phyloP scores from a whole-genome alignment of 2,888 invertebrate genomes.

The Pseudococcus jackbeardsleyi region DNA sequence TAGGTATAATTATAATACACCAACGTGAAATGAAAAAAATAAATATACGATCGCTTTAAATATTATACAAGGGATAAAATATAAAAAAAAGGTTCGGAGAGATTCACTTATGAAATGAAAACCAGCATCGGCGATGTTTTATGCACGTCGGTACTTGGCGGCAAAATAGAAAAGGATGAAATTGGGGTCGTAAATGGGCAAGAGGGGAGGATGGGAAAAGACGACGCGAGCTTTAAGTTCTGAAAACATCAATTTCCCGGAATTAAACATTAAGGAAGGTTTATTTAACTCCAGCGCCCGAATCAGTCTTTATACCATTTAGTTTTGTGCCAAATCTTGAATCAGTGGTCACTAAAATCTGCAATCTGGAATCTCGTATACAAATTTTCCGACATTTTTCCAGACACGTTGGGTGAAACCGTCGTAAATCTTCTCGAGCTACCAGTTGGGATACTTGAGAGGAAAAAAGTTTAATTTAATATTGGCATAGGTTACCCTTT shows the following conservation, averaged over 20 bases:
- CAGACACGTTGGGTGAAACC: background rate
- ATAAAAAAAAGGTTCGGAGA: background rate
- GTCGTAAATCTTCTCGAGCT: background rate
- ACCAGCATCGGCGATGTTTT: background rate
- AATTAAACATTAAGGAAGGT: conserved; percentile 47
- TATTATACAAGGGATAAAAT: background rate
- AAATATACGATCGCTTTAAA: background rate
- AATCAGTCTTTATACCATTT: conserved; percentile 46
- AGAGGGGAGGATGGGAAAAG: no score
- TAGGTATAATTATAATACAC: background rate
- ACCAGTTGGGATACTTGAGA: background rate
- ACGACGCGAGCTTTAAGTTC: conserved; percentile 18
- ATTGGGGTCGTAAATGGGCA: conserved; percentile 16
- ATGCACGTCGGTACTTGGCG: conserved; percentile 34
- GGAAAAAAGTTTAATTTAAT: conserved; percentile 26
- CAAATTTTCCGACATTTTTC: background rate
- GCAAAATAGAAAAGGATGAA: conserved; percentile 35
- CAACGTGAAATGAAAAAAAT: background rate
- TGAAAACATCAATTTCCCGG: conserved; percentile 44
- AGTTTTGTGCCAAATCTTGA: conserved; percentile 44
- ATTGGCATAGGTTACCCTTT: conserved; percentile 31
- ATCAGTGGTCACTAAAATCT: conserved; percentile 8
- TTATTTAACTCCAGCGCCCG: conserved; percentile 47
- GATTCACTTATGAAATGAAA: conserved; percentile 38
- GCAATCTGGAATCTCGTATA: background rate